phyloP scores from a whole-genome alignment of 2,113 vertebrate genomes.

The human region DNA sequence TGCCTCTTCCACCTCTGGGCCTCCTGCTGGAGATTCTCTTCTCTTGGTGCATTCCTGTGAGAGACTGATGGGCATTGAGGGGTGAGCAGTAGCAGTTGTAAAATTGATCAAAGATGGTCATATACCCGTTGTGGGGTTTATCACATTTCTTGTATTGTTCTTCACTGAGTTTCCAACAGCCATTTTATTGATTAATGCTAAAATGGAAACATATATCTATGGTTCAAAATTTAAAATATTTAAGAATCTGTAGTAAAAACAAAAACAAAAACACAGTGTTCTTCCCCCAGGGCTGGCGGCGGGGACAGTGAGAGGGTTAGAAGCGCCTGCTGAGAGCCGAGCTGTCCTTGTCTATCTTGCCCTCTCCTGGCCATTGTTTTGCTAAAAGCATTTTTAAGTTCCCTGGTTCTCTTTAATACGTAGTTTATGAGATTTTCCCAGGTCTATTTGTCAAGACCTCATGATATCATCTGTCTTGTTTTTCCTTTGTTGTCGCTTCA shows the following conservation, averaged over 20 bases:
- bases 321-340: background rate
- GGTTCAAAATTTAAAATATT: background rate
- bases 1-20: background rate
- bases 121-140: background rate
- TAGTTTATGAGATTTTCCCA: background rate
- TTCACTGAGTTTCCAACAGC: background rate
- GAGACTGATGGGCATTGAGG: background rate
- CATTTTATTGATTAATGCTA: background rate
- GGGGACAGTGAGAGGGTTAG: background rate
- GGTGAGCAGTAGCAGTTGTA: background rate
- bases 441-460: background rate
- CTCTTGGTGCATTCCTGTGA: slow-evolving; percentile 50
- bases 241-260: background rate
- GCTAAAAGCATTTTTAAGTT: background rate
- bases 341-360: background rate
- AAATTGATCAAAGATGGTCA: background rate
- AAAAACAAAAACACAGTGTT: background rate
- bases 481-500: background rate
- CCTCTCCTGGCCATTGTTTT: background rate
- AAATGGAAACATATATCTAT: background rate
- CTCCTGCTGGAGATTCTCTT: background rate
- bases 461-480: background rate
- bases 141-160: background rate
- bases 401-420: background rate
- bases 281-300: rapidly evolving